A percentile compares a stretch with the other conserved stretches of the same genome.
These are phyloP conservation scores for Lasiommata megera DNA, from an alignment of 2,888 invertebrate species.

Conservation along the genomic window DNA sequence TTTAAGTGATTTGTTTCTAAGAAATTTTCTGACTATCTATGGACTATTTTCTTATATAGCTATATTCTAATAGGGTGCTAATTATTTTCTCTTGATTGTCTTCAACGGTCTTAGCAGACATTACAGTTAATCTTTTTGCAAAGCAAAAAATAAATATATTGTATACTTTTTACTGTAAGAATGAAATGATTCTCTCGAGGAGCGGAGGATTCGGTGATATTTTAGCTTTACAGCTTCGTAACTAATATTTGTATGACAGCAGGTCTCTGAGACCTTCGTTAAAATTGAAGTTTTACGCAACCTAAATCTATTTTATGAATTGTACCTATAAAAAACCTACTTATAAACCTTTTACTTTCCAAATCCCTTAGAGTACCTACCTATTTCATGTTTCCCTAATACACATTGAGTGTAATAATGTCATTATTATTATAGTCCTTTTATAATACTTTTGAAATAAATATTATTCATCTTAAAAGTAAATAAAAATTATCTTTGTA, in stretches of 20 bases:
- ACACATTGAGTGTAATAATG: slow-evolving; percentile 31
- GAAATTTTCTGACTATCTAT: no score
- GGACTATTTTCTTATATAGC: not conserved
- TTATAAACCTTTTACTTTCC: slow-evolving; percentile 12
- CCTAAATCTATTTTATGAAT: slow-evolving; percentile 22
- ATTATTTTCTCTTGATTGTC: slow-evolving; percentile 27
- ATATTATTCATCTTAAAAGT: slow-evolving; percentile 25
- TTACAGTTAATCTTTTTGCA: slow-evolving; percentile 69
- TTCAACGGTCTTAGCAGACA: slow-evolving; percentile 60
- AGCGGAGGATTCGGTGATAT: slow-evolving; percentile 72
- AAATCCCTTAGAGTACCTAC: not conserved
- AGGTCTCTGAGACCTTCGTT: slow-evolving; percentile 62
- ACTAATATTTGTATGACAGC: slow-evolving; percentile 53
- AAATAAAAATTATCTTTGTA: slow-evolving; percentile 52
- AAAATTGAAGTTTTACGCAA: slow-evolving; percentile 31
- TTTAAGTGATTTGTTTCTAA: no score
- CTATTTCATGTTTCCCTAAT: slow-evolving; percentile 14
- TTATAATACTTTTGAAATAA: slow-evolving; percentile 25
- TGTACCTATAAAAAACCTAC: slow-evolving; percentile 7
- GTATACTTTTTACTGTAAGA: slow-evolving; percentile 52
- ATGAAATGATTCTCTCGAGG: slow-evolving; percentile 58
- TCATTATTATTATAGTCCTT: slow-evolving; percentile 32
- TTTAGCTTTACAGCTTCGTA: slow-evolving; percentile 77
- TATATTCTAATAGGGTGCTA: slow-evolving; percentile 43
- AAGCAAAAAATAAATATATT: slow-evolving; percentile 57